Evolutionary conservation across 2,113 vertebrate genomes (phyloP).

Genomic region (Siphamia tubifer): DNA sequence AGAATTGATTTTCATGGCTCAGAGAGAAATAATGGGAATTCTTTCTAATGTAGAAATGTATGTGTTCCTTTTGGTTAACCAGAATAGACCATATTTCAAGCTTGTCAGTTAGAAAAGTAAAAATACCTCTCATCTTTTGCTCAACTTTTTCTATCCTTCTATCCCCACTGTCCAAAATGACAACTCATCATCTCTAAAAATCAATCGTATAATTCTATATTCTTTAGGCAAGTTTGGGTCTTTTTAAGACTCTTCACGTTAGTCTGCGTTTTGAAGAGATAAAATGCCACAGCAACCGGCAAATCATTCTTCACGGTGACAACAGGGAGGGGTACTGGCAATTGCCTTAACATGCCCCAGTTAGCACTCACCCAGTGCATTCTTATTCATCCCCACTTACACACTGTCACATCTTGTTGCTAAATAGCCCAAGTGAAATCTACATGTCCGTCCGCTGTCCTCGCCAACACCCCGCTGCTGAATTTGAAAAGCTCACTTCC

Average conservation of each 20-base stretch:
- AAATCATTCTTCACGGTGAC: constrained; percentile 59
- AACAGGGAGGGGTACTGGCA: constrained; percentile 36
- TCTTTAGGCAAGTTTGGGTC: constrained; percentile 58
- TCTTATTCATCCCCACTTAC: constrained; percentile 32
- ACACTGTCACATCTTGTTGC: neutral
- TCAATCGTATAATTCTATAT: constrained; percentile 74
- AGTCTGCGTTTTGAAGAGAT: constrained; percentile 58
- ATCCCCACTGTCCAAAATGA: constrained; percentile 72
- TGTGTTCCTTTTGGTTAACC: constrained; percentile 99
- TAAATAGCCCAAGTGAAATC: constrained; percentile 24
- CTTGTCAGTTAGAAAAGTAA: constrained; percentile 90
- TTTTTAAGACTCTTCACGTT: constrained; percentile 56
- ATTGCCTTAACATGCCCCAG: constrained; percentile 69
- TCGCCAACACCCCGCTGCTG: neutral
- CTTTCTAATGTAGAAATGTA: constrained; percentile 97
- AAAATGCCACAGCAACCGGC: constrained; percentile 48
- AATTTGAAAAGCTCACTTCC: constrained; percentile 38
- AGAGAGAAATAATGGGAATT: constrained; percentile 98
- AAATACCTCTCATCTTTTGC: constrained; percentile 77
- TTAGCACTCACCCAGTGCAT: constrained; percentile 46
- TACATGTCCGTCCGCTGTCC: constrained; percentile 29
- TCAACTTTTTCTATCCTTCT: constrained; percentile 58
- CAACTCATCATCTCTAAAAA: constrained; percentile 78
- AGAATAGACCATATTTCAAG: constrained; percentile 96
- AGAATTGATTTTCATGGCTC: constrained; percentile 99